These are phyloP conservation scores for Plecturocebus donacophilus DNA, from an alignment of 2,113 vertebrate species.

Conservation along the genomic window DNA sequence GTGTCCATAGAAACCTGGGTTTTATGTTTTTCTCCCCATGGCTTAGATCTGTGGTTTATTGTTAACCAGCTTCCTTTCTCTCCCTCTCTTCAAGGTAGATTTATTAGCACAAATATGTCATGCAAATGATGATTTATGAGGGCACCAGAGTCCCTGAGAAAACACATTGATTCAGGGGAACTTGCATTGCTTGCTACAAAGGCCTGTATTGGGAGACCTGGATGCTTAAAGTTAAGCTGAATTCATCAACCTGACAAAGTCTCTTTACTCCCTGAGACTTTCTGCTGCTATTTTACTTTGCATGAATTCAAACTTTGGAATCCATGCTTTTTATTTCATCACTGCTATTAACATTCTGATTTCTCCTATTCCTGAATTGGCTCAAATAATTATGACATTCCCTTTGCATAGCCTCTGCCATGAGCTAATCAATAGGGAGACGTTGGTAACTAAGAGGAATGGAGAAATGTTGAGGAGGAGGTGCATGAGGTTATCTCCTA, in stretches of 20 bases:
- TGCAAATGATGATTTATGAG: constrained; percentile 93
- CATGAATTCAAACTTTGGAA: not conserved
- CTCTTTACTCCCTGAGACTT: constrained; percentile 36
- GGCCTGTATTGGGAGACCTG: constrained; percentile 28
- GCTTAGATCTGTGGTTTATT: constrained; percentile 71
- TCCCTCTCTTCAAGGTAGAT: constrained; percentile 75
- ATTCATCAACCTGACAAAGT: constrained; percentile 42
- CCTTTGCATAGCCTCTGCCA: constrained; percentile 76
- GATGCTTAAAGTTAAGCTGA: not conserved
- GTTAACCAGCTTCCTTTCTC: constrained; percentile 79
- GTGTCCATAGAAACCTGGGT: constrained; percentile 65
- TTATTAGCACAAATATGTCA: constrained; percentile 80
- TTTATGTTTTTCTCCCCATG: constrained; percentile 56
- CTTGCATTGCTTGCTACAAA: constrained; percentile 48
- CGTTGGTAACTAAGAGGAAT: constrained; percentile 78
- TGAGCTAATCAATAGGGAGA: constrained; percentile 78
- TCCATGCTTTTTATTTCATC: constrained; percentile 52
- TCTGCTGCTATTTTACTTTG: not conserved
- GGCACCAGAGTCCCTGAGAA: constrained; percentile 87
- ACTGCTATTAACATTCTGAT: constrained; percentile 73
- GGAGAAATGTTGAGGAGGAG: constrained; percentile 77
- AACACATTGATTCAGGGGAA: constrained; percentile 88
- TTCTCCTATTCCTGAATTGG: constrained; percentile 83
- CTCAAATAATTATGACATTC: constrained; percentile 82
- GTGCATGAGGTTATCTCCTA: constrained; percentile 74